Evolutionary conservation across 2,113 vertebrate species (phyloP), one percentile per base, ranked within the genome.

Genomic region (Willisornis vidua): DNA sequence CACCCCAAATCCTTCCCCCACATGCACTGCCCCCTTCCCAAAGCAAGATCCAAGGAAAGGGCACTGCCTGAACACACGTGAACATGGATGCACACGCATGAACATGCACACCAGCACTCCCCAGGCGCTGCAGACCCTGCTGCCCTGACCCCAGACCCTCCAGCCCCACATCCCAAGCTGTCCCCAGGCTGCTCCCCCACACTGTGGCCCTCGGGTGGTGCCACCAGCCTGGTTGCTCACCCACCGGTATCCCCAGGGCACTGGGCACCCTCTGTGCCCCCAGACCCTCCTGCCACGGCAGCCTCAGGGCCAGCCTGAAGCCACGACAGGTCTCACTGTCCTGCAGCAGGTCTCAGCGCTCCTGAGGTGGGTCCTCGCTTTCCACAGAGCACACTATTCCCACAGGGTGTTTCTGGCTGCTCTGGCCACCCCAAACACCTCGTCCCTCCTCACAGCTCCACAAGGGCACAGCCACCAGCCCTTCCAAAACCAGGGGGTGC

Each of bases 241-340:
- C 29, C 74, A 7, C 45, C 1, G 1, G 33, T 41, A 65, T 3
- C 43, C 41, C 41, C 0, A 0, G 61, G 43, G 28, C 65, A n/a
- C 3, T 31, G 75, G 62, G 46, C 87, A 46, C 70, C 33, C n/a
- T 35, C 51, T 1, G 28, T 35, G 6, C 19, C 55, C 58, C 72
- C 41, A 4, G 12, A 33, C 20, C 45, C 49, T 81, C 74, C 48
- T 8, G 51, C 72, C 76, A 73, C 3, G 0, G 57, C 66, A 31
- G 77, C 89, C 71, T 77, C n/a, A 0, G 94, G 90, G 67, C 95
- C 96, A 94, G 96, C 94, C 96, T 25, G 2, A 94, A 68, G 92
- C 80, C 89, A 37, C 1, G 0, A n/a, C 77, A 22, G 54, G 14
- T 58, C 20, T 2, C 62, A 15, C 48, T 23, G 1, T 61, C 51